Evolutionary conservation across 2,888 invertebrate genomes (phyloP).

Genomic region (Athetis lepigone): DNA sequence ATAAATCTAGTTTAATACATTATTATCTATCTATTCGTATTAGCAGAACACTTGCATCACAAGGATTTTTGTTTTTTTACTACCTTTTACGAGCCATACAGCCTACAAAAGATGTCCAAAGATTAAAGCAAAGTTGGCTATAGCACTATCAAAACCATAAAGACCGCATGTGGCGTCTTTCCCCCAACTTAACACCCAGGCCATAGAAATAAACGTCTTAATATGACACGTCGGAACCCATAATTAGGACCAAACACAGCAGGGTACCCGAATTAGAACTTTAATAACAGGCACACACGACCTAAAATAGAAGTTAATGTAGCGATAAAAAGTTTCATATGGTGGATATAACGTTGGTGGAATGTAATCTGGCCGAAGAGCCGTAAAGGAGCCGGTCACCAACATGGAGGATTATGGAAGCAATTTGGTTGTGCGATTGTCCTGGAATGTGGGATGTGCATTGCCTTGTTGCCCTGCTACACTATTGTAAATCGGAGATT

Average conservation of each 20-base stretch:
- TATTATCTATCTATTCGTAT: too few species aligned
- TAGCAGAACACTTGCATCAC: background rate
- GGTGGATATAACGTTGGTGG: slow-evolving; percentile 69
- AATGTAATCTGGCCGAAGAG: slow-evolving; percentile 75
- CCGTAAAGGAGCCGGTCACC: slow-evolving; percentile 62
- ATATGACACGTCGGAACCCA: slow-evolving; percentile 57
- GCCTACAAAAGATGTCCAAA: slow-evolving; percentile 17
- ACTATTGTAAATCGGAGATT: slow-evolving; percentile 36
- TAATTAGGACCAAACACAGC: slow-evolving; percentile 62
- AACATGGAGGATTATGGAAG: slow-evolving; percentile 58
- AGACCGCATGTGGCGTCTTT: slow-evolving; percentile 40
- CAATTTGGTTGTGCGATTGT: slow-evolving; percentile 57
- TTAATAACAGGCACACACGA: slow-evolving; percentile 70
- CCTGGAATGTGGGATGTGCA: slow-evolving; percentile 49
- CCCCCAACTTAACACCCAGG: slow-evolving; percentile 44
- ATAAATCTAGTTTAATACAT: too few species aligned
- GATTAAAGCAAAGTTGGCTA: slow-evolving; percentile 22
- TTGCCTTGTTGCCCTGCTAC: slow-evolving; percentile 16
- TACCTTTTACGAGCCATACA: background rate
- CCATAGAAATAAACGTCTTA: slow-evolving; percentile 56
- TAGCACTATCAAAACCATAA: slow-evolving; percentile 35
- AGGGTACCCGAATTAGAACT: slow-evolving; percentile 69
- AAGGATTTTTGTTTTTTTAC: background rate
- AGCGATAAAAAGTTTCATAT: slow-evolving; percentile 77
- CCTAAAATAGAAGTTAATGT: slow-evolving; percentile 73